A percentile compares a stretch with the other conserved stretches of the same genome.
Evolutionary conservation across 2,113 vertebrate species (phyloP).

Genomic region (Eudyptes chrysolophus): DNA sequence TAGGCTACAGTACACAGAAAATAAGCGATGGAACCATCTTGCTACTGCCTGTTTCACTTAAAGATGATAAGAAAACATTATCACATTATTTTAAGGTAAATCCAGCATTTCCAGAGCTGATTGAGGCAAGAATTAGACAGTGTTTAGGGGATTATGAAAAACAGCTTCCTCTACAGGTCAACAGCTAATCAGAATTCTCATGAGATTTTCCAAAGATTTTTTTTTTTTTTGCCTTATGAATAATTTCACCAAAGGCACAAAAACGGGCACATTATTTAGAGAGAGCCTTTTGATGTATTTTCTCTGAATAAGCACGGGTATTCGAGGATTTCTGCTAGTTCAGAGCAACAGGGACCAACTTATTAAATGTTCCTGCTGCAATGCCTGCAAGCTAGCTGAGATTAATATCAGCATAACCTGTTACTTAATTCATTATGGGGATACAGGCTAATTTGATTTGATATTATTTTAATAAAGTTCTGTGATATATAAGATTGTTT

Average conservation of each 20-base stretch:
- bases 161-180: constrained; percentile 95
- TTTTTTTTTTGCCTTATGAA: constrained; percentile 89
- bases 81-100: constrained; percentile 87
- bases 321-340: constrained; percentile 96
- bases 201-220: constrained; percentile 92
- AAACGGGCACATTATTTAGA: constrained; percentile 95
- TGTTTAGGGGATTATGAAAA: constrained; percentile 93
- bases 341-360: constrained; percentile 96
- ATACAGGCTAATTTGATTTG: constrained; percentile 99
- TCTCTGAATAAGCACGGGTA: constrained; percentile 93
- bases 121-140: constrained; percentile 85
- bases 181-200: constrained; percentile 98
- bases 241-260: constrained; percentile 98
- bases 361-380: constrained; percentile 99
- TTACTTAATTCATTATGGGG: constrained; percentile 99
- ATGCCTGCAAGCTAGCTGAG: constrained; percentile 99
- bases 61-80: constrained; percentile 82
- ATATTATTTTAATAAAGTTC: constrained; percentile 99
- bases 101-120: constrained; percentile 81
- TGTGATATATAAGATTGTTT: constrained; percentile 99
- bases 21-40: constrained; percentile 72
- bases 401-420: constrained; percentile 99
- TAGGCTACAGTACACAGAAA: constrained; percentile 70
- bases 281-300: constrained; percentile 97
- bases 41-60: constrained; percentile 77